Evolutionary conservation across 2,888 invertebrate species (phyloP), one percentile per base, ranked within the genome.

Genomic region (Acleris holmiana): DNA sequence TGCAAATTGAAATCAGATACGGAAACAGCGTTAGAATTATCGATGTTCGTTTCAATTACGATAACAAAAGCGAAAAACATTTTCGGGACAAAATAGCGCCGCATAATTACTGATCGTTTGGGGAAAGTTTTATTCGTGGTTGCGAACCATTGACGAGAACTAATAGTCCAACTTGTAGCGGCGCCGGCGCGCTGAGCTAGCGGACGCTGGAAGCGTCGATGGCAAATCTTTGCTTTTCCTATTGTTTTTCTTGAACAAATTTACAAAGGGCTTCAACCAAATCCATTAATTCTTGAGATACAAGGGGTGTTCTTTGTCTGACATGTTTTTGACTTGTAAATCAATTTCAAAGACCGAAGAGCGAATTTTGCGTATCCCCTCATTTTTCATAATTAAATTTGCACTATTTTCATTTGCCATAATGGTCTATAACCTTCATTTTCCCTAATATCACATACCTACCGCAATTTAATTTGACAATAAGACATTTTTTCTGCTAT

Each of bases 101-200:
- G 55, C 57, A 57, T 61, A 61, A 68, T 67, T 64, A 51, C 66
- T 46, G 59, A 21, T 58, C 50, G 60, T 48, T 51, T 29, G 40
- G 40, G 64, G 17, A 63, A 68, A 68, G 61, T 68, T 68, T 62
- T 50, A 63, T 56, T 60, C 48, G 60, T 53, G 61, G 57, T 25
- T 49, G 54, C 35, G 60, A 47, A 48, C 62, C 63, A 64, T 61
- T 66, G 68, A 66, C 66, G 53, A 61, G 44, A 61, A 57, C 59
- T 69, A 68, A 65, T 68, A 61, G 66, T 46, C 40, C 8, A 68
- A 66, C 59, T 66, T 61, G 29, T 47, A 49, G 47, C 50, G 35
- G 35, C 44, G 21, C 17, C 50, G 35, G 35, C 44, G 21, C 17
- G n/a, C 41, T 49, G 44, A 57, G 53, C 44, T 46, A 50, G 49